Base-by-base conservation (phyloP, 2,113 vertebrate genomes). In the Pao palembangensis region DNA sequence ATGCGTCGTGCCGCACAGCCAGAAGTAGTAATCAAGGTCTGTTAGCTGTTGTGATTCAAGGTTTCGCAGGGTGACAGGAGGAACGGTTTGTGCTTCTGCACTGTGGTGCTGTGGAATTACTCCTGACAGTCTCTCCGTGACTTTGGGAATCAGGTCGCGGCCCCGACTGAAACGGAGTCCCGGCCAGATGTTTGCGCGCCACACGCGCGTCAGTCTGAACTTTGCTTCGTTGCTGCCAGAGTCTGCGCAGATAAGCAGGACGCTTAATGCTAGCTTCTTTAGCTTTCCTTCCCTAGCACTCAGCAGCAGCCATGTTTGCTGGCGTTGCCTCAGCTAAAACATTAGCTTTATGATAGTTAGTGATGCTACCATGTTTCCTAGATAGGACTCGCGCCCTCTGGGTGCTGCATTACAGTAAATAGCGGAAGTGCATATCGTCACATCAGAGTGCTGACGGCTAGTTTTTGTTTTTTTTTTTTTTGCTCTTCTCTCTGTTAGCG, bases 401-500 rank as follows among this genome's bases (percentile, higher is more conserved):
- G 46, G 8, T n/a, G 67, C 65, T 50, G 72, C 75, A 64, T 61
- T 70, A 65, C 62, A 63, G 69, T 12, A 20, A 55, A 48, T 15
- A 14, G 14, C 47, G 12, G 21, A 46, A 67, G 59, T 12, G 3
- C 41, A 38, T 38, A 20, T 67, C 1, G 21, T 58, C 56, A 38
- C 2, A 47, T 38, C 21, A 11, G 55, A 58, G 68, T 18, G 62
- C 46, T 34, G 49, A 16, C 15, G 38, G 12, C 57, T 54, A 38
- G 10, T 14, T 25, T 0, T 46, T 8, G 58, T 55, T 57, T 43
- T 60, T 5, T 2, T 38, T 38, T 55, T 47, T 51, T 64, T 44
- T 0, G 23, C 68, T 4, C 52, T 51, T 66, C 64, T 42, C 8
- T 52, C 34, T 43, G 61, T 68, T 31, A 44, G 58, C 51, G 4